Evolutionary conservation across 2,888 invertebrate species (phyloP), one percentile per base, ranked within the genome.

Genomic region (Erpobdella octoculata): DNA sequence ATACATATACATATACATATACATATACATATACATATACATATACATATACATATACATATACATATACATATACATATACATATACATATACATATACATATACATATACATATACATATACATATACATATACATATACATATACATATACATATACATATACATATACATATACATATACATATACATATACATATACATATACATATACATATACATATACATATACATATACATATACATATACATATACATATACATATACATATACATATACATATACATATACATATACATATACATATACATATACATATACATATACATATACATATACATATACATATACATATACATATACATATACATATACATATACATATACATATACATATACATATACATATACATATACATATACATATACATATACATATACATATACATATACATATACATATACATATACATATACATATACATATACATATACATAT

Each of bases 321-420:
- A 62, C 35, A 62, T 35, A 62, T 31, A 62, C 62, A 62, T 31
- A 62, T 35, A 62, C 35, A 62, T 31, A 62, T 31, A 62, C 62
- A 62, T 31, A 62, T 35, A 62, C 35, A 62, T 35, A 62, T 35
- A 62, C 31, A 62, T 35, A 62, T 35, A 62, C 62, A 62, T 35
- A 62, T 31, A 62, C 62, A 62, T 31, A 62, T 35, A 62, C 35
- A 62, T n/a, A 62, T n/a, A 62, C 62, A 62, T 31, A 33, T 35
- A 62, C 25, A 62, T 35, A 62, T 31, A 62, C 62, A 62, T 31
- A 62, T 35, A 62, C 35, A 62, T 35, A 62, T 31, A 62, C n/a
- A n/a, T n/a, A 62, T 31, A 62, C n/a, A 35, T n/a, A 62, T 31
- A 28, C 28, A 62, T 5, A 28, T 35, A 62, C n/a, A 62, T 35